Conservation (phyloP, 1,140 invertebrate species). For the Macrostomum lignano region DNA sequence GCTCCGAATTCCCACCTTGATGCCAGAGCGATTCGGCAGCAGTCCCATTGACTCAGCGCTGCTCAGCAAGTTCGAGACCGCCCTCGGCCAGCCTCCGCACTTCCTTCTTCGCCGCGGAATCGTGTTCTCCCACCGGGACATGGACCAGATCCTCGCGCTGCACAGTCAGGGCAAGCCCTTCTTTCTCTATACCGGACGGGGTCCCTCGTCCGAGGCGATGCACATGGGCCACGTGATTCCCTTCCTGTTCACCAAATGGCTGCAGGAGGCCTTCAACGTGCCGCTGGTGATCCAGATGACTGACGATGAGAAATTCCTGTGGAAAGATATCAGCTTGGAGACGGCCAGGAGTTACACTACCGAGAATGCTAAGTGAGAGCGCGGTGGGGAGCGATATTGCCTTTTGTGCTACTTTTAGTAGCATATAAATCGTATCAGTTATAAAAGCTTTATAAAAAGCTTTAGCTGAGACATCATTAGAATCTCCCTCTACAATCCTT, state of each 20-base stretch:
- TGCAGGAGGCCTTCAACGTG: conserved; percentile 87
- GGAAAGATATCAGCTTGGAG: conserved; percentile 75
- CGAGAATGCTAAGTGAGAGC: conserved; percentile 68
- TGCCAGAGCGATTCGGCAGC: conserved; percentile 81
- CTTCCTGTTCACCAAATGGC: conserved; percentile 84
- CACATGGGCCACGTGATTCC: conserved; percentile 90
- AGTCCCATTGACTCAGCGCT: conserved; percentile 59
- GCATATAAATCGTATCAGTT: no score
- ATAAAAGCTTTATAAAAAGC: no score
- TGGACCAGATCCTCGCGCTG: conserved; percentile 42
- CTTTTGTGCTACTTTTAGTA: no score
- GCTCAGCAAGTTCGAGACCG: conserved; percentile 51
- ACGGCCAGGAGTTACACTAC: conserved; percentile 51
- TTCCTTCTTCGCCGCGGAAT: conserved; percentile 63
- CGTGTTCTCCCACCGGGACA: conserved; percentile 68
- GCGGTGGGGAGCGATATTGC: no score
- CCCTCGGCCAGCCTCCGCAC: conserved; percentile 59
- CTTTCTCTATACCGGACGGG: conserved; percentile 83
- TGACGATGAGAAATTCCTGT: conserved; percentile 90
- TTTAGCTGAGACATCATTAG: no score
- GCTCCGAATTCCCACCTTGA: no score
- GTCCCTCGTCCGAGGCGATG: conserved; percentile 74
- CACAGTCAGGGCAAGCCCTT: conserved; percentile 70
- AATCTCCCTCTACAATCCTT: no score
- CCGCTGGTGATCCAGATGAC: conserved; percentile 82